These are phyloP conservation scores for Bujurquina vittata DNA, from an alignment of 2,113 vertebrate species.

Conservation along the genomic window DNA sequence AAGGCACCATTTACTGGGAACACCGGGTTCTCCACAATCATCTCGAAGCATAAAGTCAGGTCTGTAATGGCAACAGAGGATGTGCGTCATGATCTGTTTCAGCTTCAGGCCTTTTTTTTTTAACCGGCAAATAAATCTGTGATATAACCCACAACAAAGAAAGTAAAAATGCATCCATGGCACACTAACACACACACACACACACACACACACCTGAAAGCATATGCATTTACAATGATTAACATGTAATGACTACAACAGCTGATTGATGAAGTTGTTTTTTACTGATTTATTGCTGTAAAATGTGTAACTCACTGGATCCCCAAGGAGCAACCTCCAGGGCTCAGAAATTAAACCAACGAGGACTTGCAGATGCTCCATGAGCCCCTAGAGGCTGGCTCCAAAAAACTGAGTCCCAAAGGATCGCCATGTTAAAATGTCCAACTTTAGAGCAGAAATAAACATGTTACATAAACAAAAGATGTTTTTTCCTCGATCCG, in stretches of 20 bases:
- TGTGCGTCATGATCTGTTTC: constrained; percentile 15
- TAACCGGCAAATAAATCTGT: background rate
- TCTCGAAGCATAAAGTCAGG: background rate
- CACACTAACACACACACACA: background rate
- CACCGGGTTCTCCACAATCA: constrained; percentile 16
- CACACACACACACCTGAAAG: background rate
- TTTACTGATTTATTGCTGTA: background rate
- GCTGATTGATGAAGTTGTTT: background rate
- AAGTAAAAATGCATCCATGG: background rate
- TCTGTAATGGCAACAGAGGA: constrained; percentile 11
- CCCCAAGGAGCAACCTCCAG: background rate
- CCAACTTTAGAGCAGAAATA: background rate
- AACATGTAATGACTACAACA: background rate
- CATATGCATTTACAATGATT: background rate
- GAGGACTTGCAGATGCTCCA: background rate
- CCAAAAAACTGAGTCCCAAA: background rate
- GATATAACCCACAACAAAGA: background rate
- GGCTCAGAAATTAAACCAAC: background rate
- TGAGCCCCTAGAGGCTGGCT: background rate
- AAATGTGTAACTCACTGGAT: background rate
- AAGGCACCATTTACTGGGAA: constrained; percentile 26
- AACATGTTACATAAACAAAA: background rate
- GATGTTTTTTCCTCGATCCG: background rate
- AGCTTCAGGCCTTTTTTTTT: constrained; percentile 17
- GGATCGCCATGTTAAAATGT: background rate